Base-by-base conservation (phyloP, 2,113 vertebrate genomes). In the Fukomys damarensis region DNA sequence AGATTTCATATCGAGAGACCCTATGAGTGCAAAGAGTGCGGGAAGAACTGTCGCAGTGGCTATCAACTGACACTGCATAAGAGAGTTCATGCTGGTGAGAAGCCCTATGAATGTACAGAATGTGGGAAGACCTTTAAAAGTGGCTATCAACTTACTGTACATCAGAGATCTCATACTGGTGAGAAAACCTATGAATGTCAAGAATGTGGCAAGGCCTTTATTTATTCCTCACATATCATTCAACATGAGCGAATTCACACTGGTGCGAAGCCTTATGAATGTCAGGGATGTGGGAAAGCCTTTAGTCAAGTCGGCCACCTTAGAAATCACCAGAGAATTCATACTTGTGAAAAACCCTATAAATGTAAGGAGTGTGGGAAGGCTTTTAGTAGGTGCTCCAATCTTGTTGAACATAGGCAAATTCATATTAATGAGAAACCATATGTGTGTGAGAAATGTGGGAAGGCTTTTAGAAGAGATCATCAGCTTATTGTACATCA, bases 331-430 rank as follows among this genome's bases (percentile, higher is more conserved):
- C 9, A 77, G 59, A 94, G 91, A 77, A 94, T 97, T 72, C 96
- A 97, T 84, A 96, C 97, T 16, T 92, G 91, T 76, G 91, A 96
- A 38, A 97, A 97, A 68, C 96, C 95, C 30, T 97, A 97, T 91
- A 59, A 90, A 41, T 97, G 97, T 77, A 96, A 79, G 8, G 96
- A 95, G 49, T 98, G 97, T 95, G 97, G 96, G 7, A 98, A 97
- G 43, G 58, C 87, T 14, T 98, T 98, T 94, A 66, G 92, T 12
- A 56, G 84, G 35, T 20, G 24, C 32, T 97, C 95, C 26, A 74
- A 63, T 56, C 92, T 97, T 49, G 77, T 74, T 89, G 86, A 82
- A 94, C 94, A 92, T 32, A 68, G 85, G 49, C 83, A 95, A 65
- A 82, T 74, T 86, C 94, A 86, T 74, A 65, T 65, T 38, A 59